Evolutionary conservation across 2,888 invertebrate genomes (phyloP), one percentile per base, ranked within the genome.

Genomic region (Allygus modestus): DNA sequence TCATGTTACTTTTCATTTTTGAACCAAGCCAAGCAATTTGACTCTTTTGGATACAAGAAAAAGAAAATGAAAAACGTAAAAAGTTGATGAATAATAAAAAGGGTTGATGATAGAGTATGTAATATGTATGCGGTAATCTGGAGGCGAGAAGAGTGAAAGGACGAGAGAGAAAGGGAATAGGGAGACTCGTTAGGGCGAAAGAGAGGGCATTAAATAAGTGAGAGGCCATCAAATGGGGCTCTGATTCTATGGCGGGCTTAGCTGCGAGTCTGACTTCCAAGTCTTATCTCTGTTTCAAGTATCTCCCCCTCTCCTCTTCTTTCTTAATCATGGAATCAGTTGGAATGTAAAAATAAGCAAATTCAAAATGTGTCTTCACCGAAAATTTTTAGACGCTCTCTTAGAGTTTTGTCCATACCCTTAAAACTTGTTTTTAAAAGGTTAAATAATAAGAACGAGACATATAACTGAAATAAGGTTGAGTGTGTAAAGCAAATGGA

Each of bases 211-310:
- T 54, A 54, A 54, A 54, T 23, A 23, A 54, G 54, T 54, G 54
- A 54, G 54, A 11, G 54, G 20, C 54, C 54, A 54, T 54, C 54
- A 54, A 54, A 54, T 0, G 28, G 28, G 65, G 12, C 65, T 31
- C 28, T 65, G 65, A 65, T 65, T 65, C 31, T 65, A 31, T 65
- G 31, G 58, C 58, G 26, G 58, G 65, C 65, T 31, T 31, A 65
- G 46, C 46, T 46, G 11, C 7, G 11, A 46, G n/a, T 46, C 46
- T 37, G 37, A 37, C 37, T 46, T 46, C 46, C 12, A 1, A 17
- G 46, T 2, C 46, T 46, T 37, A 37, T 37, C 37, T 37, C 9
- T 7, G 5, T 9, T 4, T 37, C 37, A 37, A 37, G 37, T 37
- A 4, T 37, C 37, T 37, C 37, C 9, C 5, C 37, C 37, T 37